These are phyloP conservation scores for Orbicella faveolata DNA, from an alignment of 64 coral and sea anemone genomes.

Conservation along the genomic window DNA sequence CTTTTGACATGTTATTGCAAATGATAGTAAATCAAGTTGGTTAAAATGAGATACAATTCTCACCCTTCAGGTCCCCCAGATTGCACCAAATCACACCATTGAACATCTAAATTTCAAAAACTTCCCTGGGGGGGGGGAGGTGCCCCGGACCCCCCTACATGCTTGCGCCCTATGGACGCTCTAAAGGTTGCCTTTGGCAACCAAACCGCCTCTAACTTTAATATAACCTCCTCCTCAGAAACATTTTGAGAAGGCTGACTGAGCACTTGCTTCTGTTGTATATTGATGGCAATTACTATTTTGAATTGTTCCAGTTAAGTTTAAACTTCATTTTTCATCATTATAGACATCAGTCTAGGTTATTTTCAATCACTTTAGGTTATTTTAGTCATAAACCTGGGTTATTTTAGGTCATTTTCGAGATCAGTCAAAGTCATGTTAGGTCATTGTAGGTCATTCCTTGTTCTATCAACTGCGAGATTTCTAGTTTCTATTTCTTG, in stretches of 20 bases:
- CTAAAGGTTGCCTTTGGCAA: constrained; percentile 5
- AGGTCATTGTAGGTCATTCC: no score
- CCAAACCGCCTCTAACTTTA: constrained; percentile 28
- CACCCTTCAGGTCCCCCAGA: constrained; percentile 16
- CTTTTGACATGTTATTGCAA: constrained; percentile 19
- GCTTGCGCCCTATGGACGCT: background rate
- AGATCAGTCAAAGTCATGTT: no score
- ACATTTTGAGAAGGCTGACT: constrained; percentile 51
- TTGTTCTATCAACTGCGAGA: no score
- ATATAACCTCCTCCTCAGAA: constrained; percentile 50
- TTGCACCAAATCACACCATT: constrained; percentile 52
- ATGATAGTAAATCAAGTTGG: constrained; percentile 35
- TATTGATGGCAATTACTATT: no score
- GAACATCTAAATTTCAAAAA: constrained; percentile 47
- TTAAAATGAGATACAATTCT: constrained; percentile 66
- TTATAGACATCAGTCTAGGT: no score
- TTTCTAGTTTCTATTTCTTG: no score
- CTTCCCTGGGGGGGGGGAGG: constrained; percentile 4
- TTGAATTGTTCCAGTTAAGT: no score
- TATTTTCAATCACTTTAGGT: no score
- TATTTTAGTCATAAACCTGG: no score
- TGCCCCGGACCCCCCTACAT: constrained; percentile 16
- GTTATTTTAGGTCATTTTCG: no score
- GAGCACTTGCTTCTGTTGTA: no score
- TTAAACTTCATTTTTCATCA: no score